Conservation (phyloP, 2,888 invertebrate genomes). For the Brachynemurus nebulosus region DNA sequence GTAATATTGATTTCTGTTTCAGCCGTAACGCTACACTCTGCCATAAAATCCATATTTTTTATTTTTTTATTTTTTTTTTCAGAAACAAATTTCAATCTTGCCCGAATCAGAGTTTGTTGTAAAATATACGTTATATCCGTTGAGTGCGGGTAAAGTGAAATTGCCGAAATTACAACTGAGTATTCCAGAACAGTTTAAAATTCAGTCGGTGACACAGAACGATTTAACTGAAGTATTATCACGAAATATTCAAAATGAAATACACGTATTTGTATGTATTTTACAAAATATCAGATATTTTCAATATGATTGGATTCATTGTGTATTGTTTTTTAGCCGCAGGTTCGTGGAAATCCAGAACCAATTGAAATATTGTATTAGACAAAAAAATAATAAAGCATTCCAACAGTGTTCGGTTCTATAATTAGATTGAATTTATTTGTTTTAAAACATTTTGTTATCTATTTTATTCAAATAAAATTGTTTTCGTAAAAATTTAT, state of each 20-base stretch:
- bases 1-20: not conserved
- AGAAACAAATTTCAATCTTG: slow-evolving; percentile 40
- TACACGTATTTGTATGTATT: slow-evolving; percentile 40
- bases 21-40: not conserved
- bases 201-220: slow-evolving; percentile 28
- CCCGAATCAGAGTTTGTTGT: slow-evolving; percentile 46
- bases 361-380: no score
- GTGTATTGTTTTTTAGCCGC: no score
- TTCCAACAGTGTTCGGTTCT: no score
- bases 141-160: slow-evolving; percentile 57
- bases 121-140: slow-evolving; percentile 67
- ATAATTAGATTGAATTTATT: no score
- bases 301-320: no score
- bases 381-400: no score
- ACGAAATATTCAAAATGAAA: slow-evolving; percentile 23
- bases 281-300: no score
- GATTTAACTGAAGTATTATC: slow-evolving; percentile 41
- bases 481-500: no score
- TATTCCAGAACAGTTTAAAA: slow-evolving; percentile 31
- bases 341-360: no score
- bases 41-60: not conserved
- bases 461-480: no score
- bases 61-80: slow-evolving; percentile 15
- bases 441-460: no score
- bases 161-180: slow-evolving; percentile 46